phyloP scores from a whole-genome alignment of 2,797 vertebrate genomes.

The Notamacropus eugenii region DNA sequence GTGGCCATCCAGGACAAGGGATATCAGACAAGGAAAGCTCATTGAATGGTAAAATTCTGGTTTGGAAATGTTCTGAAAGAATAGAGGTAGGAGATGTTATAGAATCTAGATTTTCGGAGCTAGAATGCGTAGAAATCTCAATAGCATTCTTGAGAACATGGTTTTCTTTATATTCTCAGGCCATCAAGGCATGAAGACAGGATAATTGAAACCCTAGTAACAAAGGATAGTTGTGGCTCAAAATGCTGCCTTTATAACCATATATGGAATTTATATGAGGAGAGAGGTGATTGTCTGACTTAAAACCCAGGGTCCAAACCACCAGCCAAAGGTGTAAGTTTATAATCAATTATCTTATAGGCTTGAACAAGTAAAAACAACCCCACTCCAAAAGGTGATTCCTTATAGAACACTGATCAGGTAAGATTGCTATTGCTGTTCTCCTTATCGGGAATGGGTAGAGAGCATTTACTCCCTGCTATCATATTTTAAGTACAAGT shows the following conservation, averaged over 20 bases:
- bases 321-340: not conserved
- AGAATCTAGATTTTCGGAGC: not conserved
- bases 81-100: not conserved
- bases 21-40: not conserved
- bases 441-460: not conserved
- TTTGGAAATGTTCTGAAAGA: not conserved
- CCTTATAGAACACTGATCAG: not conserved
- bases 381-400: not conserved
- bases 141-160: not conserved
- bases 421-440: not conserved
- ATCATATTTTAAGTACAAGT: not conserved
- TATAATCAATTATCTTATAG: not conserved
- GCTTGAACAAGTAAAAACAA: not conserved
- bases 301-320: not conserved
- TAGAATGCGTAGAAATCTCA: not conserved
- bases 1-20: not conserved
- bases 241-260: not conserved
- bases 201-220: not conserved
- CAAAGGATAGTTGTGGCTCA: not conserved
- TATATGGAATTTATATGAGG: not conserved
- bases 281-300: not conserved
- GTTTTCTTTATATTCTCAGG: not conserved
- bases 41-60: not conserved
- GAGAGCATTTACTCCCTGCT: not conserved
- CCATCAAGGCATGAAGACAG: not conserved